Evolutionary conservation across 1,140 invertebrate species (phyloP), one percentile per base, ranked within the genome.

Genomic region (Heterodera schachtii): DNA sequence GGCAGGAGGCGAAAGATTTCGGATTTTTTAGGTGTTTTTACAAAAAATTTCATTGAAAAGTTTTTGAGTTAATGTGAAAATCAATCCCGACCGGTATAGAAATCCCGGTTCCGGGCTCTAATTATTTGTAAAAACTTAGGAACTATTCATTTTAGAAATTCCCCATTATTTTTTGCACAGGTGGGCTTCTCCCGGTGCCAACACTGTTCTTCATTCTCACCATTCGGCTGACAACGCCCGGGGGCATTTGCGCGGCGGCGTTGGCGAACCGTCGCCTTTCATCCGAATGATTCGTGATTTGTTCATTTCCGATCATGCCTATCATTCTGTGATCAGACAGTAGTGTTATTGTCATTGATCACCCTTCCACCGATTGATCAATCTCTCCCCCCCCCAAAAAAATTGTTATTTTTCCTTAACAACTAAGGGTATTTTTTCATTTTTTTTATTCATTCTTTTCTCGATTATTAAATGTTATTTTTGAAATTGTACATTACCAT

Each of bases 131-230:
- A 31, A 82, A 84, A 31, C 85, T 86, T 19, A 70, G 82, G 46
- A 82, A 85, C 11, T 52, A 49, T 3, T 82, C 73, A 3, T 44
- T 84, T n/a, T 74, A 57, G 13, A 83, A 86, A 52, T 52, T 0
- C 11, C 6, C 49, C 49, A 8, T n/a, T 52, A 3, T 86, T 6
- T 11, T 83, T 16, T 76, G 85, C 31, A 31, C 31, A 31, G 73
- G 74, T 52, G 31, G 80, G 31, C 47, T 73, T n/a, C 73, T 85
- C 31, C 84, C 84, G 16, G 41, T 75, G 19, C 84, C 84, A 13
- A 60, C 71, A 0, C 43, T 84, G 19, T 86, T 86, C 49, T 86
- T 83, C 74, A 76, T 86, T 49, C 43, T 85, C 21, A 84, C 85
- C 7, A 74, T 85, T 46, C 81, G 85, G 13, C 52, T 85, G 47